Evolutionary conservation across 1,140 invertebrate genomes (phyloP), one percentile per base, ranked within the genome.

Genomic region (Lutraria rhynchaena): DNA sequence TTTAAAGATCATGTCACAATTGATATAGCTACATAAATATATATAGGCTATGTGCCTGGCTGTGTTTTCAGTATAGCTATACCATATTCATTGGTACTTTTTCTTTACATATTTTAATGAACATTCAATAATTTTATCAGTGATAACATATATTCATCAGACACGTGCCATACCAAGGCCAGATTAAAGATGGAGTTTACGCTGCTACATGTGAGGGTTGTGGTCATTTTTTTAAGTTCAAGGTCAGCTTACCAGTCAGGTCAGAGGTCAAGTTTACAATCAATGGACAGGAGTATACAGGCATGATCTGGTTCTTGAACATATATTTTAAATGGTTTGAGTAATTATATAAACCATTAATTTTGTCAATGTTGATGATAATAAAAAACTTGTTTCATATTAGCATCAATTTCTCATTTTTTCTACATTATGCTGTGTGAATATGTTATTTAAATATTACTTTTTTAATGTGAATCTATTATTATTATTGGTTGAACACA

Each of bases 211-310:
- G 89, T 85, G 76, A 84, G 44, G 73, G 81, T 35, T 90, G 89
- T 85, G 87, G 89, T 73, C 87, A 89, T 74, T 88, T 89, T 76
- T 88, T 90, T 70, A 89, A 89, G 77, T 89, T 89, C 71, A 80
- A 83, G 19, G 84, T 78, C 29, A 83, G 58, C 24, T 57, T 60
- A 24, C 61, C 74, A 15, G 55, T 84, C 19, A 84, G 80, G 46
- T 83, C 82, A 51, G 58, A 80, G 22, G 83, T 89, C 35, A 88
- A 71, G 19, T 69, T 90, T 5, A 86, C 67, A 44, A 65, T 90
- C 17, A 90, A 90, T 86, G 86, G 86, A 58, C 70, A 85, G 29
- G 37, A 71, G 27, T 86, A 86, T 65, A 85, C 83, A 83, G 89
- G 89, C 89, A 84, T 41, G 46, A 13, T 33, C 53, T n/a, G 27